Evolutionary conservation across 2,113 vertebrate genomes (phyloP).

Genomic region (Syngnathus scovelli): DNA sequence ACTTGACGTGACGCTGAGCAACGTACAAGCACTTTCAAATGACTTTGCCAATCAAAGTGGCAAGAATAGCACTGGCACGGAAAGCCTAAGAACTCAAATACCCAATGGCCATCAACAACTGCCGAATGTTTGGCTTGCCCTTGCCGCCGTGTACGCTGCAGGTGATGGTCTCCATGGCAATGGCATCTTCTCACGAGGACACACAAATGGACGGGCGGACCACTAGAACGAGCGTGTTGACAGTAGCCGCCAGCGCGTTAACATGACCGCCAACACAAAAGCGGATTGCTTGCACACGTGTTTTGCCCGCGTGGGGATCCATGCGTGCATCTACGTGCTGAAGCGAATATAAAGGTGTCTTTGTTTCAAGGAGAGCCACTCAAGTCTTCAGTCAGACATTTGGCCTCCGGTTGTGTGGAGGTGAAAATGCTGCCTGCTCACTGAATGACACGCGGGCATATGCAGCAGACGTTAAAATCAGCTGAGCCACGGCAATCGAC

Average conservation of each 20-base stretch:
- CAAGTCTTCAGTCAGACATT: constrained; percentile 62
- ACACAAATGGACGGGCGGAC: constrained; percentile 56
- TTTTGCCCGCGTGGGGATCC: neutral
- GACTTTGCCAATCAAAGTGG: neutral
- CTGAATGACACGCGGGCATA: constrained; percentile 19
- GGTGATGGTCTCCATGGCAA: constrained; percentile 38
- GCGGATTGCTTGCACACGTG: constrained; percentile 9
- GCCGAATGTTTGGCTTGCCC: too few relatives aligned
- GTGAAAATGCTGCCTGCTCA: constrained; percentile 38
- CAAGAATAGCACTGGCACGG: too few relatives aligned
- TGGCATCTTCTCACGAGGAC: neutral
- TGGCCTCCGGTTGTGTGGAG: constrained; percentile 52
- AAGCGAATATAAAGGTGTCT: constrained; percentile 69
- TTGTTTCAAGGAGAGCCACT: constrained; percentile 67
- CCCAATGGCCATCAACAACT: too few relatives aligned
- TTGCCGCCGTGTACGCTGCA: neutral
- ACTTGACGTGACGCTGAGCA: neutral
- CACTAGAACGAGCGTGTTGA: constrained; percentile 48
- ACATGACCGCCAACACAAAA: constrained; percentile 67
- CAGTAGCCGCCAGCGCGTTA: constrained; percentile 56
- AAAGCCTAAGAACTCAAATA: too few relatives aligned
- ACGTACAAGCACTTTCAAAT: neutral
- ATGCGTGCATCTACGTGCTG: constrained; percentile 23
- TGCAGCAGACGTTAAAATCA: neutral
- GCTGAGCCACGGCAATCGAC: constrained; percentile 2